phyloP scores from a whole-genome alignment of 1,140 invertebrate species.

The Drosophila neocordata region DNA sequence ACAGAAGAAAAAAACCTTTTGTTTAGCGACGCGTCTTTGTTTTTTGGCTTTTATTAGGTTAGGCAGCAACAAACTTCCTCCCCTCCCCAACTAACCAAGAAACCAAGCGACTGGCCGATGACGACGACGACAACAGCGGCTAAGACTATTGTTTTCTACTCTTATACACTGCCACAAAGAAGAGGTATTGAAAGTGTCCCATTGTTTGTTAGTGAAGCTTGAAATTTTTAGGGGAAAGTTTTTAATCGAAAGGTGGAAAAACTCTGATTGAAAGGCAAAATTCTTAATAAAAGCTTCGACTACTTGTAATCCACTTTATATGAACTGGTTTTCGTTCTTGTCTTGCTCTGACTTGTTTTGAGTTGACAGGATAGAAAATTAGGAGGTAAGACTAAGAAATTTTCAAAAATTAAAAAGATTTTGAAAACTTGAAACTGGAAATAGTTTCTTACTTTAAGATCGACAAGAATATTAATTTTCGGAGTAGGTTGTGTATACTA shows the following conservation, averaged over 20 bases:
- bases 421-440: too few relatives aligned
- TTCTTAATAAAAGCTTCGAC: too few relatives aligned
- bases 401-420: too few relatives aligned
- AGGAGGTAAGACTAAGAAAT: too few relatives aligned
- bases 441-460: too few relatives aligned
- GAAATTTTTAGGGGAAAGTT: background rate
- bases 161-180: conserved; percentile 3
- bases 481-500: too few relatives aligned
- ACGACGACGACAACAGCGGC: background rate
- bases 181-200: background rate
- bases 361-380: too few relatives aligned
- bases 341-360: too few relatives aligned
- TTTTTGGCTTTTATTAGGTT: conserved; percentile 80
- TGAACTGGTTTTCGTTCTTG: too few relatives aligned
- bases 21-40: conserved; percentile 72
- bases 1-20: conserved; percentile 61
- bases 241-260: background rate
- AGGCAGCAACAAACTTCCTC: conserved; percentile 21
- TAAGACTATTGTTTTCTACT: conserved; percentile 15
- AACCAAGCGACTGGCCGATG: background rate
- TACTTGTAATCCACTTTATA: too few relatives aligned
- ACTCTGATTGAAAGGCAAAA: background rate
- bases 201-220: background rate
- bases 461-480: too few relatives aligned
- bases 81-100: conserved; percentile 8